These are phyloP conservation scores for Leptocoma aspasia DNA, from an alignment of 2,113 vertebrate species.

Conservation along the genomic window DNA sequence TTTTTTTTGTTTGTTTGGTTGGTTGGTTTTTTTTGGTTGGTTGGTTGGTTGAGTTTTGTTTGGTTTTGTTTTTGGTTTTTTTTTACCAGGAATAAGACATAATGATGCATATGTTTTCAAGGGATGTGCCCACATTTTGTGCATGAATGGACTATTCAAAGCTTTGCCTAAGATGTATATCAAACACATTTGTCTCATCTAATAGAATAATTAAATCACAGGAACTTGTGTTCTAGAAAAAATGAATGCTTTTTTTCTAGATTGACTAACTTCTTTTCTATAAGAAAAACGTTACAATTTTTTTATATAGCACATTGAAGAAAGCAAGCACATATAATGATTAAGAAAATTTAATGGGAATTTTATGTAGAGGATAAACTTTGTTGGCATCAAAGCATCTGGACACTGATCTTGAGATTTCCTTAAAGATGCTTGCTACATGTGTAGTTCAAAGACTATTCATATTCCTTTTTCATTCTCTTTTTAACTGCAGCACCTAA, in stretches of 20 bases:
- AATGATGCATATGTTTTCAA: too few species aligned
- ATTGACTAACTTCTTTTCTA: neutral
- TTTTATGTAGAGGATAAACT: neutral
- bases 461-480: neutral
- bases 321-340: neutral
- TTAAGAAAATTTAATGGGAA: neutral
- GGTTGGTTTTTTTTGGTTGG: too few species aligned
- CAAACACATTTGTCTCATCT: constrained; percentile 2
- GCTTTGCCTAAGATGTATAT: too few species aligned
- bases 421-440: neutral
- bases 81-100: too few species aligned
- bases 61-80: too few species aligned
- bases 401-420: neutral
- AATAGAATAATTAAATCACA: neutral
- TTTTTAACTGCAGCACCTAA: neutral
- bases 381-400: neutral
- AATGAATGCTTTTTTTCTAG: rapidly evolving
- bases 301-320: neutral
- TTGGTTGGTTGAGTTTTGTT: too few species aligned
- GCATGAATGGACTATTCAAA: too few species aligned
- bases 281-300: neutral
- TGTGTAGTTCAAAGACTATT: neutral
- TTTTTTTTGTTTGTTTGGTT: too few species aligned
- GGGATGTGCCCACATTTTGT: too few species aligned
- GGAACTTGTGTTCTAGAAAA: neutral